phyloP scores from a whole-genome alignment of 2,113 vertebrate species.

The Rattus rattus region DNA sequence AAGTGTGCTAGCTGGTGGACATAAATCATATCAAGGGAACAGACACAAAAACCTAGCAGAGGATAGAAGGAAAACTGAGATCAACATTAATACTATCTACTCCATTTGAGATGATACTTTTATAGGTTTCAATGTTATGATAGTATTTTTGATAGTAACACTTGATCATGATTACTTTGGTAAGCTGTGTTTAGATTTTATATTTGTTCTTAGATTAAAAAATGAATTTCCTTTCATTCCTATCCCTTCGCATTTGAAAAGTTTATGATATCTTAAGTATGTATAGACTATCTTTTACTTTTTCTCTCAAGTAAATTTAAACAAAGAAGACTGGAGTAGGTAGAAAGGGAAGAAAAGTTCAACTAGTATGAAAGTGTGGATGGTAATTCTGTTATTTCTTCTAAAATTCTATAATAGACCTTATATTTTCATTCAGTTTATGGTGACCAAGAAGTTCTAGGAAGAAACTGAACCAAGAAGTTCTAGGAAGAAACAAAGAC shows the following conservation, averaged over 20 bases:
- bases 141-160: not conserved
- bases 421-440: not conserved
- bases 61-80: not conserved
- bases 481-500: not conserved
- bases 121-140: not conserved
- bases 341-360: not conserved
- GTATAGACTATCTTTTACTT: not conserved
- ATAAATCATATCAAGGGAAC: not conserved
- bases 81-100: not conserved
- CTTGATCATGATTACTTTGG: not conserved
- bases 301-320: conserved; percentile 1
- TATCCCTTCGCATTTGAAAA: not conserved
- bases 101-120: not conserved
- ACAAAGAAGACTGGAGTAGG: not conserved
- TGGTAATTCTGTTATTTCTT: not conserved
- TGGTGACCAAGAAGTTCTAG: not conserved
- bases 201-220: not conserved
- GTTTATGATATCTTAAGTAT: not conserved
- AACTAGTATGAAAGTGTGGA: not conserved
- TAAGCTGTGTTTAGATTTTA: not conserved
- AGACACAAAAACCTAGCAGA: not conserved
- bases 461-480: not conserved
- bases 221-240: not conserved
- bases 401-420: not conserved
- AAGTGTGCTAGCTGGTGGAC: not conserved